These are phyloP conservation scores for Drosophila orosa DNA, from an alignment of 1,140 invertebrate species.

Conservation along the genomic window DNA sequence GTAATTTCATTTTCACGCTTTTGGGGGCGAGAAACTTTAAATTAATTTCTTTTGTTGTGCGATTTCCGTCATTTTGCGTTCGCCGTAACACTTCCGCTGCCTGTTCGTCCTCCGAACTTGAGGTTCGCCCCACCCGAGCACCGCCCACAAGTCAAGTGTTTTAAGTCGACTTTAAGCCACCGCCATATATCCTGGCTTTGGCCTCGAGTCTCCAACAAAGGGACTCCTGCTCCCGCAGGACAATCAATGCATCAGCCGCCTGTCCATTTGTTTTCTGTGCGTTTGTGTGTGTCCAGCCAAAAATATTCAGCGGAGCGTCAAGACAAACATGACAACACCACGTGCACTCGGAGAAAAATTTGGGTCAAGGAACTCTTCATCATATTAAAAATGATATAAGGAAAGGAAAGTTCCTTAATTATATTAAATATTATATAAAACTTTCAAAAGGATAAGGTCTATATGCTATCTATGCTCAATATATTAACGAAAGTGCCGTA, in stretches of 20 bases:
- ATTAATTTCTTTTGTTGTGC: conserved; percentile 78
- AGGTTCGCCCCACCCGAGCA: background rate
- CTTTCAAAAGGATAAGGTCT: too few relatives aligned
- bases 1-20: conserved; percentile 79
- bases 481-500: too few relatives aligned
- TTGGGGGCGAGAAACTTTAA: conserved; percentile 71
- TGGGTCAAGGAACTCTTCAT: background rate
- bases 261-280: conserved; percentile 54
- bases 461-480: too few relatives aligned
- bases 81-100: conserved; percentile 43
- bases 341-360: background rate
- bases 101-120: background rate
- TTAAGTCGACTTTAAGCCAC: conserved; percentile 34
- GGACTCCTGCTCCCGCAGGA: background rate
- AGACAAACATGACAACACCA: conserved; percentile 73
- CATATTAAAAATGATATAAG: too few relatives aligned
- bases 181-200: conserved; percentile 11
- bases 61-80: conserved; percentile 75
- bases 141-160: conserved; percentile 41
- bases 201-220: background rate
- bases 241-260: conserved; percentile 50
- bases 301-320: conserved; percentile 76
- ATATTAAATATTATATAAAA: background rate
- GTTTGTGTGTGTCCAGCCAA: conserved; percentile 52
- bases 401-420: too few relatives aligned